These are phyloP conservation scores for Brachypteracias leptosomus DNA, from an alignment of 2,113 vertebrate genomes.

Conservation along the genomic window DNA sequence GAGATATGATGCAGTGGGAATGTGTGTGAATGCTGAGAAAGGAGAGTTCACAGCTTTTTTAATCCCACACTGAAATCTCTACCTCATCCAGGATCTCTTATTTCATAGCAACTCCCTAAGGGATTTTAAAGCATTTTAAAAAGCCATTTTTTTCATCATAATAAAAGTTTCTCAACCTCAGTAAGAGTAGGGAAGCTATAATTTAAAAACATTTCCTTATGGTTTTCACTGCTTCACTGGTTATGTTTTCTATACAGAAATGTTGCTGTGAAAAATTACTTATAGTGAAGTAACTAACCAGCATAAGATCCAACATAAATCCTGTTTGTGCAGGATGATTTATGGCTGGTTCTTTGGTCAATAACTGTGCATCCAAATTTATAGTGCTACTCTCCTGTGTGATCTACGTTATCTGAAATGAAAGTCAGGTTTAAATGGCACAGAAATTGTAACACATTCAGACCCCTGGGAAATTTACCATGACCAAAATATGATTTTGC, in stretches of 20 bases:
- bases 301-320: constrained; percentile 28
- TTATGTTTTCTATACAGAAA: constrained; percentile 19
- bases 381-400: background rate
- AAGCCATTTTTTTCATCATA: background rate
- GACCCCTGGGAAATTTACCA: background rate
- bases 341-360: background rate
- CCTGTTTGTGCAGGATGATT: background rate
- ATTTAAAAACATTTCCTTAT: background rate
- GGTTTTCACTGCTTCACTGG: background rate
- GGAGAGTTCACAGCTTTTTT: background rate
- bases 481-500: background rate
- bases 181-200: background rate
- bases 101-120: background rate
- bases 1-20: background rate
- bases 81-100: background rate
- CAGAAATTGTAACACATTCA: background rate
- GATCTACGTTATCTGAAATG: background rate
- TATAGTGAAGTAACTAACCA: background rate
- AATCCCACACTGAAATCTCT: background rate
- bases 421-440: background rate
- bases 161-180: background rate
- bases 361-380: background rate
- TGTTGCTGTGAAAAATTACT: background rate
- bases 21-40: background rate
- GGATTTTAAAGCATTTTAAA: background rate